Evolutionary conservation across 1,140 invertebrate genomes (phyloP), one percentile per base, ranked within the genome.

Genomic region (Physella acuta): DNA sequence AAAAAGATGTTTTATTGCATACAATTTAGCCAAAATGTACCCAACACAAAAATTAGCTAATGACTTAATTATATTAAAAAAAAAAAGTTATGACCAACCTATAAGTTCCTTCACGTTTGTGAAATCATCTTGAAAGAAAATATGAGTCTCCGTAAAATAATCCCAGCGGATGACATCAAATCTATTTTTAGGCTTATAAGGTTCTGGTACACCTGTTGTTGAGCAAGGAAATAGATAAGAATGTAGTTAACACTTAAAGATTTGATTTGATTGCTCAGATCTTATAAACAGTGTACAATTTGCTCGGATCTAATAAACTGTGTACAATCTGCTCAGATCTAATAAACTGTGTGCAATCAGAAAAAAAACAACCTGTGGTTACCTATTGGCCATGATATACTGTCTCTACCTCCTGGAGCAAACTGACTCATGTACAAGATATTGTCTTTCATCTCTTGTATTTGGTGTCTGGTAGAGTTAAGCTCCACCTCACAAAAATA

Each of bases 151-250:
- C 79, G 94, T 95, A 78, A 97, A 93, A 79, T 92, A 90, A 30
- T 91, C 89, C 92, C 93, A 95, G 31, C 88, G 89, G 28, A 93
- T 86, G 64, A 95, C 88, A 86, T 96, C 94, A 87, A 95, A 96
- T 69, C 94, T 89, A 73, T 88, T 90, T 26, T 87, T 85, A 8
- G 92, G 90, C 70, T 88, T 89, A 71, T 88, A 90, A 2, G 87
- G 87, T 36, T 88, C 85, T 37, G 90, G 88, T 78, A 91, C 89
- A 64, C 80, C 81, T 81, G 70, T 55, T 62, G 73, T n/a, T n/a
- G n/a, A n/a, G n/a, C n/a, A n/a, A n/a, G n/a, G n/a, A n/a, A n/a
- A n/a, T n/a, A n/a, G 49, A 59, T 44, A 36, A 73, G 8, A 56
- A 56, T 56, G n/a, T n/a, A n/a, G n/a, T n/a, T n/a, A n/a, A n/a